Evolutionary conservation across 37 sponge, comb jelly and placozoan genomes (phyloP), one percentile per base, ranked within the genome.

Genomic region (Amphimedon queenslandica): DNA sequence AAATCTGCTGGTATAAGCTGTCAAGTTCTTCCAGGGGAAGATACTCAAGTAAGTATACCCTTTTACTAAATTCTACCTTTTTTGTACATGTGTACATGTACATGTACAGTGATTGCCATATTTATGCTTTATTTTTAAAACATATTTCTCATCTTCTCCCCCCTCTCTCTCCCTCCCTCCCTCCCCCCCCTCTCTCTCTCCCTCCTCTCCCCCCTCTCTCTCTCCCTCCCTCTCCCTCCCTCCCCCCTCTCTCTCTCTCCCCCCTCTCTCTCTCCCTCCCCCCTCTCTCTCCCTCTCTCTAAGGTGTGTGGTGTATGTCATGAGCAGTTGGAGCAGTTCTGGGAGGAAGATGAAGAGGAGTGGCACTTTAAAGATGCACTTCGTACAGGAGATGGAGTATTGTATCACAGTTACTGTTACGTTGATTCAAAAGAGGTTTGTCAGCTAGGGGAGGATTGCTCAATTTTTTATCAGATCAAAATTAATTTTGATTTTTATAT

Each of bases 321-420:
- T 25, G 94, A 94, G 38, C 69, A 61, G 35, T 81, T 93, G 36
- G 94, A 93, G 51, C 86, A 90, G 53, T 90, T 90, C 55, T 91
- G 88, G 84, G 92, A 87, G 28, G 93, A 94, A 40, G 86, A 87
- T 10, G 51, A 73, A 57, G 95, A 94, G 43, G 92, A 80, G 66
- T 94, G 95, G 95, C 87, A 91, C 66, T 94, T 80, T 58, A 87
- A 76, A 70, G 92, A 94, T 60, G 95, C 95, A 1, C 55, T 82
- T 0, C 69, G 94, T 30, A 34, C 61, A 77, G 34, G 47, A 23
- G 72, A 72, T 34, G 37, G 53, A 27, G 18, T 18, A 60, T n/a
- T 60, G 28, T 60, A n/a, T 25, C 92, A 92, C 40, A 57, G 39
- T 20, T 77, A 56, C 67, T 92, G 92, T 68, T 80, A 70, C 55